Percentiles rank a stretch among this genome's conserved stretches.
Evolutionary conservation across 1,140 invertebrate genomes (phyloP).

Genomic region (Colletes gigas): DNA sequence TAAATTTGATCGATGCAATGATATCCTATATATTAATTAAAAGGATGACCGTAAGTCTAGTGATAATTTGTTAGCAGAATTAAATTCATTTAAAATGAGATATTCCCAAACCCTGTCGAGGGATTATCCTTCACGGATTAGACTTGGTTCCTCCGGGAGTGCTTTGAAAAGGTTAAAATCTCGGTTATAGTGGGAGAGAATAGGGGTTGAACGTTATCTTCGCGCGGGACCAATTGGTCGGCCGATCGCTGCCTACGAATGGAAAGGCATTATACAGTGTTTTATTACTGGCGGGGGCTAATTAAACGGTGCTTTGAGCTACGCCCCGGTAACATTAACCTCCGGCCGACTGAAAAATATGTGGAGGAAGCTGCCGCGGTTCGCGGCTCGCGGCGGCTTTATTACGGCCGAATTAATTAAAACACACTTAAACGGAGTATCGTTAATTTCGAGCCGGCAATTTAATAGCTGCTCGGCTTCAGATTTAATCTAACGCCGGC

Average conservation of each 20-base stretch:
- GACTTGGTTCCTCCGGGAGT: too few species aligned
- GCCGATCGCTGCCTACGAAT: constrained; percentile 32
- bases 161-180: too few species aligned
- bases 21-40: too few species aligned
- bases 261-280: constrained; percentile 33
- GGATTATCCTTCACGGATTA: too few species aligned
- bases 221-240: neutral
- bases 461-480: constrained; percentile 51
- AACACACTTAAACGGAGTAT: constrained; percentile 60
- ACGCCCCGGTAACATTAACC: constrained; percentile 38
- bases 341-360: constrained; percentile 51
- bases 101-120: too few species aligned
- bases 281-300: constrained; percentile 51
- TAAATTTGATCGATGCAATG: too few species aligned
- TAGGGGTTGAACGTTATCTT: too few species aligned
- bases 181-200: too few species aligned
- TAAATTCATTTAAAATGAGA: too few species aligned
- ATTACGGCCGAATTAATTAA: constrained; percentile 62
- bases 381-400: constrained; percentile 25
- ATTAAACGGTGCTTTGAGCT: constrained; percentile 56
- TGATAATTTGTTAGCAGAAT: too few species aligned
- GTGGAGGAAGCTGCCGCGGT: constrained; percentile 15
- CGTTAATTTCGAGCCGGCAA: constrained; percentile 59
- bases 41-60: too few species aligned
- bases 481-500: constrained; percentile 54